Base-by-base conservation (phyloP, 1,140 invertebrate species). In the Nixonia krombeini region DNA sequence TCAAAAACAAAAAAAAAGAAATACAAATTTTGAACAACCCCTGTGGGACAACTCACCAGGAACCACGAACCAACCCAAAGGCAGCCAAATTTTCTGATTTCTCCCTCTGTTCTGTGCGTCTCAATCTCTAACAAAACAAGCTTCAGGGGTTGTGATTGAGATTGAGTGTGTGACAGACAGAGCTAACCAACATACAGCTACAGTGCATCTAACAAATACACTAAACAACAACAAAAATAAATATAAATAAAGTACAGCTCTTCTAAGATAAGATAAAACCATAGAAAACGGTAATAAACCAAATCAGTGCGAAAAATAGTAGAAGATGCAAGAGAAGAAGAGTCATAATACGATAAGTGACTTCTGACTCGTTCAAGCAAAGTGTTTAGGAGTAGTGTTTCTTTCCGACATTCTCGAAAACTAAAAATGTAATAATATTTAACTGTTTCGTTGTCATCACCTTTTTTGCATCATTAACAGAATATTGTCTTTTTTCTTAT, bases 131-230 rank as follows among this genome's bases (percentile, higher is more conserved):
- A 85, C 72, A 81, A 82, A 85, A 85, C 79, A 83, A 83, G 81
- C 83, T 75, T 81, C 79, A 75, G 74, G 80, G 72, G 72, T 79
- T 81, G 75, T 73, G 76, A 78, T 76, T 71, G 83, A 84, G 81
- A 82, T 76, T 76, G 81, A 83, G 80, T 79, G 75, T 79, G 77
- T 82, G 81, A 84, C 79, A 84, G 82, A 84, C 73, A 82, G 82
- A 84, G 79, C 76, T 83, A 85, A 83, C 78, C 81, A 83, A 83
- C 78, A 85, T 80, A 85, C 83, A 85, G 83, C 82, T 85, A 85
- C 83, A 85, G 83, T 84, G 81, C 82, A 85, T 85, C 82, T 85
- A 85, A 83, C 78, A 85, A 85, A 84, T 84, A 83, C 79, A 84
- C 79, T 83, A 83, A 85, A 84, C 76, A 83, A 82, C 74, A 83